Evolutionary conservation across 2,113 vertebrate species (phyloP).

Genomic region (Chloroceryle aenea): DNA sequence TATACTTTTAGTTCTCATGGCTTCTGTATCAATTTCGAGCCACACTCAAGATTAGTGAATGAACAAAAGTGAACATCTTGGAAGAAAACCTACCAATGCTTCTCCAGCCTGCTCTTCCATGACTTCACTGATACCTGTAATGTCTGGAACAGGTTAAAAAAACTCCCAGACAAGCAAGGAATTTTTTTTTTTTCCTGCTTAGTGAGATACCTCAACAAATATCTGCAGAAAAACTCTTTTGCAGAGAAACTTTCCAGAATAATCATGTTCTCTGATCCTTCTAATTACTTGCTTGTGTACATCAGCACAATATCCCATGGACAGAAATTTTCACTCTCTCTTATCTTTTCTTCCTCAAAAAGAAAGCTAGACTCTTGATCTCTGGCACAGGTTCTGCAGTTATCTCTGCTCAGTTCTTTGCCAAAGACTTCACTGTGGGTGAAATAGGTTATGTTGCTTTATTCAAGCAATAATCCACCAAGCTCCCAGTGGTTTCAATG

Average conservation of each 20-base stretch:
- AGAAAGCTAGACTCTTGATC: neutral
- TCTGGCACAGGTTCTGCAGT: neutral
- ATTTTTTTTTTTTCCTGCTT: neutral
- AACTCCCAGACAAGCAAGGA: neutral
- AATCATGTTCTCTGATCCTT: neutral
- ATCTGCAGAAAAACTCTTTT: neutral
- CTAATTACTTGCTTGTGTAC: neutral
- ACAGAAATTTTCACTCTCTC: neutral
- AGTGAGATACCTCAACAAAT: neutral
- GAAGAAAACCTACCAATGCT: neutral
- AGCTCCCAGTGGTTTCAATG: neutral
- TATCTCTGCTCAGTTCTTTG: neutral
- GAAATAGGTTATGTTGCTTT: neutral
- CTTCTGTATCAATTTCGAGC: neutral
- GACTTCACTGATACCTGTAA: neutral
- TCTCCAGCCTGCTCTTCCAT: neutral
- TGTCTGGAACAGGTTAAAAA: neutral
- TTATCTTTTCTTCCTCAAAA: neutral
- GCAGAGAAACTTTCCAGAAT: neutral
- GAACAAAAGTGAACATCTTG: neutral
- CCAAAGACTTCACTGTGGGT: neutral
- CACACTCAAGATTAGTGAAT: neutral
- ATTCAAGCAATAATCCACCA: neutral
- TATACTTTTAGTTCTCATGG: neutral
- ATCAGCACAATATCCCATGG: neutral